Base-by-base conservation (phyloP, 2,888 invertebrate genomes). In the Acrobasis suavella region DNA sequence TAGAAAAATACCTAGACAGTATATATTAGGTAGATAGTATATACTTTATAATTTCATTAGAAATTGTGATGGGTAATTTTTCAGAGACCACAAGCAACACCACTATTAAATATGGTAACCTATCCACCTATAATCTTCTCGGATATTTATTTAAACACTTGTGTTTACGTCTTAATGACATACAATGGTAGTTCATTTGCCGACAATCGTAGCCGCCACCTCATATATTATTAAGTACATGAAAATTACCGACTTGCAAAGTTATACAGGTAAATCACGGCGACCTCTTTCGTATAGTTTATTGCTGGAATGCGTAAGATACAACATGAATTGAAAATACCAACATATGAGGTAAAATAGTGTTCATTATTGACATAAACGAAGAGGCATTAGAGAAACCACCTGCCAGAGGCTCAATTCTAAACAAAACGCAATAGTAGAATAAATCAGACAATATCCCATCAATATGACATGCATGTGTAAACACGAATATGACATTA, bases 121-220 rank as follows among this genome's bases (percentile, higher is more conserved):
- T 76, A 80, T 72, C 74, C 70, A 70, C 68, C 67, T 72, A 68
- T 76, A 80, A 80, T 78, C 63, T 70, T 74, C 69, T 69, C 71
- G 65, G 76, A 78, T 83, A 85, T 87, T 86, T 86, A 86, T 86
- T 80, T 81, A 84, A 83, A 83, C 80, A 81, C 76, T 69, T 77
- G 83, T 85, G 77, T 85, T 86, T 83, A 83, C 74, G 72, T 71
- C 77, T 72, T 86, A 86, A 86, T 87, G 83, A 78, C 67, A 58
- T 72, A 66, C 73, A 69, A 80, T 76, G 76, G 78, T 73, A 69
- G 69, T 77, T 69, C 69, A 77, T 82, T 81, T 75, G 72, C 78
- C 74, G 70, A 74, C 76, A 73, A 72, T 72, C 74, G 65, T 22
- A 15, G 64, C 65, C 69, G 70, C 72, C 75, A 76, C 77, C 78